phyloP scores from a whole-genome alignment of 2,888 invertebrate species.

The Megastigmus dorsalis region DNA sequence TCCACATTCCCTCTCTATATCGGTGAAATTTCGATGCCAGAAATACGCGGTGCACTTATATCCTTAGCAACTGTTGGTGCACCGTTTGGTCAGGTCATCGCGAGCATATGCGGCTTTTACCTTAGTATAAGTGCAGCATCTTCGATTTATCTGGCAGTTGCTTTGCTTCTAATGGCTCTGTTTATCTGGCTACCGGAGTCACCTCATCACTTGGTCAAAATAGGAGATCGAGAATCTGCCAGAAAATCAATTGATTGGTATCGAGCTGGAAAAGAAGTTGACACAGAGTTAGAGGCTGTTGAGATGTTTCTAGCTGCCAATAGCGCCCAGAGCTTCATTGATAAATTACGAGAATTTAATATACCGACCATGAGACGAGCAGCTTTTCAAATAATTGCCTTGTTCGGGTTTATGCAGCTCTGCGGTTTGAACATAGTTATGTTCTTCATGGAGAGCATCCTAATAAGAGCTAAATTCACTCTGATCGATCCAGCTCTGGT shows the following conservation, averaged over 20 bases:
- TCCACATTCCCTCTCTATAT: conserved; percentile 63
- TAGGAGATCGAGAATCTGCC: conserved; percentile 17
- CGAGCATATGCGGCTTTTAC: conserved; percentile 62
- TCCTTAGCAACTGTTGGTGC: conserved; percentile 63
- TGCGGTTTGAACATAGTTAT: conserved; percentile 64
- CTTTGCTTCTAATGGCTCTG: conserved; percentile 56
- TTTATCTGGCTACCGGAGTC: conserved; percentile 67
- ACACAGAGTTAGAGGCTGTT: conserved; percentile 35
- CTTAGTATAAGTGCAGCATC: conserved; percentile 62
- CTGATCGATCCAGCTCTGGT: conserved; percentile 60
- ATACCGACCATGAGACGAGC: conserved; percentile 55
- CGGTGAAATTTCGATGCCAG: conserved; percentile 64
- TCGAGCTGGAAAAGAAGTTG: conserved; percentile 38
- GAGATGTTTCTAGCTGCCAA: conserved; percentile 25
- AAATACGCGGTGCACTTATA: conserved; percentile 66
- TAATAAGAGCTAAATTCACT: conserved; percentile 60
- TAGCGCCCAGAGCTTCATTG: neutral
- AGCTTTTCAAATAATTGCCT: conserved; percentile 57
- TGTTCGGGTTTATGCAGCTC: conserved; percentile 65
- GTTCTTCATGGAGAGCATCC: conserved; percentile 68
- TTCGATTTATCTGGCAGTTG: conserved; percentile 60
- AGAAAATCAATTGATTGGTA: conserved; percentile 45
- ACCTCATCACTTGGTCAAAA: conserved; percentile 60
- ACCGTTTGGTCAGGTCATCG: conserved; percentile 64
- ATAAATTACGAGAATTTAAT: conserved; percentile 29